phyloP scores from a whole-genome alignment of 2,888 invertebrate species.

The Pyrrhosoma nymphula region DNA sequence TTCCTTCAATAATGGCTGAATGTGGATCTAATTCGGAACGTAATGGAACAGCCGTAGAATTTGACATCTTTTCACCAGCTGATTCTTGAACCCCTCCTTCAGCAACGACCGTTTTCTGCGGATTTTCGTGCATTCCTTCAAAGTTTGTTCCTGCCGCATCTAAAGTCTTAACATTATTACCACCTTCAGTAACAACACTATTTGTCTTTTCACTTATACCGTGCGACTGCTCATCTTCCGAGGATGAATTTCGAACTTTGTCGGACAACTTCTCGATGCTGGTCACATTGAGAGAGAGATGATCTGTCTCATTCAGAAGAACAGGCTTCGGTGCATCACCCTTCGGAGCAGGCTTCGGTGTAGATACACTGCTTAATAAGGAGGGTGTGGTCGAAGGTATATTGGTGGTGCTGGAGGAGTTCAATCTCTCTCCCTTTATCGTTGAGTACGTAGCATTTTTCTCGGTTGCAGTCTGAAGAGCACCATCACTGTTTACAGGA shows the following conservation, averaged over 20 bases:
- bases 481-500: background rate
- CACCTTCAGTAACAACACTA: slow-evolving; percentile 33
- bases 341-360: background rate
- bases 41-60: background rate
- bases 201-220: background rate
- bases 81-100: slow-evolving; percentile 15
- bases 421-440: background rate
- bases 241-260: background rate
- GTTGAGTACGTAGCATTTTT: background rate
- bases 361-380: background rate
- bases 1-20: background rate
- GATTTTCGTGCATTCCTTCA: background rate
- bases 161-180: background rate
- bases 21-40: background rate
- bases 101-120: background rate
- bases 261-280: background rate
- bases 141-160: background rate
- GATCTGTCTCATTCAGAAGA: background rate
- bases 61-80: background rate
- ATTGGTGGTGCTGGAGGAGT: background rate
- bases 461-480: background rate
- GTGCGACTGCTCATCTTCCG: background rate
- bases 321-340: background rate
- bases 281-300: background rate
- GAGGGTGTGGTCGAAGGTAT: background rate